These are phyloP conservation scores for Caranx ignobilis DNA, from an alignment of 2,113 vertebrate species.

Conservation along the genomic window DNA sequence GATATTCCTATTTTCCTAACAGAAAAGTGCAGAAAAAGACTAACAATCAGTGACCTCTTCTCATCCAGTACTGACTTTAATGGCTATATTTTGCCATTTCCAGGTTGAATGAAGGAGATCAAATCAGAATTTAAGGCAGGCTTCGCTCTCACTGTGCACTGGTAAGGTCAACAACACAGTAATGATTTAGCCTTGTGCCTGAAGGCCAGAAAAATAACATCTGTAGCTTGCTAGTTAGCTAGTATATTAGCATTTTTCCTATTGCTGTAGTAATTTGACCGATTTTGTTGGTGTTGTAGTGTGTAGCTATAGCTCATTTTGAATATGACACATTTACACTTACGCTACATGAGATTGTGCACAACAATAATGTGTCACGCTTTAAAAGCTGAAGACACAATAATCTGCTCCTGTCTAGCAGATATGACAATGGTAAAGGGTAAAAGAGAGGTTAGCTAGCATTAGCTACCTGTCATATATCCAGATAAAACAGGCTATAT, in stretches of 20 bases:
- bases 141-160: conserved; percentile 21
- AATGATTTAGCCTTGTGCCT: neutral
- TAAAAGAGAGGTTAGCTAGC: no score
- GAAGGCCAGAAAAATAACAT: neutral
- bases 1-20: neutral
- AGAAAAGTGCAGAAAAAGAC: neutral
- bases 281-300: neutral
- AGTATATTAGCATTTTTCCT: conserved; percentile 8
- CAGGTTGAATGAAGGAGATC: conserved; percentile 83
- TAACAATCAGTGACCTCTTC: neutral
- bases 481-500: no score
- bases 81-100: conserved; percentile 66
- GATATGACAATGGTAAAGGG: no score
- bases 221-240: conserved; percentile 1
- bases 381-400: neutral
- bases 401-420: neutral
- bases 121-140: conserved; percentile 81
- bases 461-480: no score
- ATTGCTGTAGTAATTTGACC: neutral
- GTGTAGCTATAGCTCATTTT: neutral
- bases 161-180: conserved; percentile 69
- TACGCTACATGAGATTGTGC: neutral
- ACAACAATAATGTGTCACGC: neutral
- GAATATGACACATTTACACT: neutral
- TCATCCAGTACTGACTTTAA: conserved; percentile 28